Evolutionary conservation across 2,797 vertebrate genomes (phyloP).

Genomic region (Cryptoblepharus egeriae): DNA sequence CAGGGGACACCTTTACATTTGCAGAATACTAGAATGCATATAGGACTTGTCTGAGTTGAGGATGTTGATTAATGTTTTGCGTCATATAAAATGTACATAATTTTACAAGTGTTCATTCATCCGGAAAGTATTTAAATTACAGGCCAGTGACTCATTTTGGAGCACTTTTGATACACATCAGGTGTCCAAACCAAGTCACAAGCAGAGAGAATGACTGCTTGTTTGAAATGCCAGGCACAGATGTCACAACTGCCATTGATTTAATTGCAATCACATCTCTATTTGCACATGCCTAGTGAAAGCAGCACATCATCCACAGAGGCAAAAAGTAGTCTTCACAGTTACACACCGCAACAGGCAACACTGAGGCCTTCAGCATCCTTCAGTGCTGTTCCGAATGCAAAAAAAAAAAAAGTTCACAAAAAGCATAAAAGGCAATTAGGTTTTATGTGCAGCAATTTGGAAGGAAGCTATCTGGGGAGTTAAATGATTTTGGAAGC

Average conservation of each 20-base stretch:
- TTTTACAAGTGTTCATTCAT: neutral
- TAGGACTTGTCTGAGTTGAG: neutral
- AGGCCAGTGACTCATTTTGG: neutral
- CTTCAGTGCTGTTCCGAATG: neutral
- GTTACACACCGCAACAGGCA: neutral
- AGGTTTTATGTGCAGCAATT: slow-evolving; percentile 24
- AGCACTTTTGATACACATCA: neutral
- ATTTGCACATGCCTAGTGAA: neutral
- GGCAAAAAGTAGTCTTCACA: neutral
- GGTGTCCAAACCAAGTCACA: neutral
- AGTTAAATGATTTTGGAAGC: slow-evolving; percentile 19
- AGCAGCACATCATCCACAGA: neutral
- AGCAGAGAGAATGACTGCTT: neutral
- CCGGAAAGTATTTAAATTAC: neutral
- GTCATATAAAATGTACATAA: too few relatives aligned
- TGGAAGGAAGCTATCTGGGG: slow-evolving; percentile 4
- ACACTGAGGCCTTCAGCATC: neutral
- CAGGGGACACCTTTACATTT: too few relatives aligned
- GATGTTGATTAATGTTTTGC: neutral
- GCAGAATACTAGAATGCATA: too few relatives aligned
- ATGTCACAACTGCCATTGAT: neutral
- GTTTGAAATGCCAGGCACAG: neutral
- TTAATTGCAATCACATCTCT: neutral
- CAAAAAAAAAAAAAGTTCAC: neutral
- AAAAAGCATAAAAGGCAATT: slow-evolving; percentile 14